phyloP scores from a whole-genome alignment of 2,888 invertebrate genomes.

The Cataglyphis livida region DNA sequence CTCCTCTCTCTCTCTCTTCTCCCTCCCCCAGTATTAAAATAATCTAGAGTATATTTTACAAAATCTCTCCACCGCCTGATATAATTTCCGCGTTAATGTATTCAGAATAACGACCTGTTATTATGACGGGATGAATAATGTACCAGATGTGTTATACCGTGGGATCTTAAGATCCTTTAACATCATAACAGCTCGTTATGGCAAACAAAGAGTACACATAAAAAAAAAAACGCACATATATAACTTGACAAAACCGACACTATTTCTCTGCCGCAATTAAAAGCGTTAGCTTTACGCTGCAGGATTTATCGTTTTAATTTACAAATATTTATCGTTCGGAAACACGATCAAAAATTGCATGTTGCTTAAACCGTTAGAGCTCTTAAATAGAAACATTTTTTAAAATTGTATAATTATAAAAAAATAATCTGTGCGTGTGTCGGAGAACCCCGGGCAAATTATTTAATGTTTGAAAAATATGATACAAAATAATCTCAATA shows the following conservation, averaged over 20 bases:
- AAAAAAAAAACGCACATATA: slow-evolving; percentile 13
- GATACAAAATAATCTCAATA: background rate
- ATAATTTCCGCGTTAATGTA: slow-evolving; percentile 51
- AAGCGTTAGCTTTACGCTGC: slow-evolving; percentile 37
- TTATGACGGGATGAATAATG: slow-evolving; percentile 49
- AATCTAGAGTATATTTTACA: slow-evolving; percentile 30
- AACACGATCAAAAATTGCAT: background rate
- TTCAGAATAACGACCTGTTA: slow-evolving; percentile 43
- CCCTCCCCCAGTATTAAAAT: slow-evolving; percentile 2
- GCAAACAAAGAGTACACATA: slow-evolving; percentile 26
- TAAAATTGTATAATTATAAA: slow-evolving; percentile 9
- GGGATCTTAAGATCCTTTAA: slow-evolving; percentile 36
- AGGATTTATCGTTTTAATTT: slow-evolving; percentile 52
- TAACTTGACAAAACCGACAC: slow-evolving; percentile 19
- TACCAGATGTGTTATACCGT: slow-evolving; percentile 40
- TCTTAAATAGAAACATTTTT: background rate
- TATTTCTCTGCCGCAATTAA: slow-evolving; percentile 46
- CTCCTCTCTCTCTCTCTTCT: background rate
- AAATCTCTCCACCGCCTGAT: slow-evolving; percentile 18
- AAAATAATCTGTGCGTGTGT: background rate
- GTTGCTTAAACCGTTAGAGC: background rate
- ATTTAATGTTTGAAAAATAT: background rate
- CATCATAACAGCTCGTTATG: slow-evolving; percentile 51
- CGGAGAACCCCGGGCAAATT: background rate
- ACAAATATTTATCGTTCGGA: slow-evolving; percentile 30